Percentiles rank a stretch among this genome's conserved stretches.
phyloP scores from a whole-genome alignment of 2,888 invertebrate genomes.

The Drosophila monieri region DNA sequence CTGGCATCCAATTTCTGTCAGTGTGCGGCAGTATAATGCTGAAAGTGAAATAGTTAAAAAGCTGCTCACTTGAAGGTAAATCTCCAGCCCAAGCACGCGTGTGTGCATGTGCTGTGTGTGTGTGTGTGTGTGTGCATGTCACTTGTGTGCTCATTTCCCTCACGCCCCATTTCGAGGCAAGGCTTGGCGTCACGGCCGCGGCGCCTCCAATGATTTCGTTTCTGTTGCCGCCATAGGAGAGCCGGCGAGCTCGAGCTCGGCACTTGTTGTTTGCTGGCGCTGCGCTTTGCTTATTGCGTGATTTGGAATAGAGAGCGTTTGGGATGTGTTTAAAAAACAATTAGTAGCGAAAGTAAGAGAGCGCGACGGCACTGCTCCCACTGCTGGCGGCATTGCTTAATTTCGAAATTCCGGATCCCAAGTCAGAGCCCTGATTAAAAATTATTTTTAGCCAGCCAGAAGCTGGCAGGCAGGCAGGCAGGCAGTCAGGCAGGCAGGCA shows the following conservation, averaged over 20 bases:
- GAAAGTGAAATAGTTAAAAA: slow-evolving; percentile 74
- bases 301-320: slow-evolving; percentile 47
- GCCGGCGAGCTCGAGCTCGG: slow-evolving; percentile 10
- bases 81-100: slow-evolving; percentile 45
- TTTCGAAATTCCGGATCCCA: slow-evolving; percentile 27
- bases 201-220: slow-evolving; percentile 31
- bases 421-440: slow-evolving; percentile 7
- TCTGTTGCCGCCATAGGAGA: slow-evolving; percentile 6
- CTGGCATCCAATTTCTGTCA: neutral
- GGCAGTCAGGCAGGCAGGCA: neutral
- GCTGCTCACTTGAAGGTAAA: slow-evolving; percentile 78
- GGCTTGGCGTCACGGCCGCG: slow-evolving; percentile 3
- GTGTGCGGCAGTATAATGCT: slow-evolving; percentile 27
- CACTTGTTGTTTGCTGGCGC: slow-evolving; percentile 62
- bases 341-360: slow-evolving; percentile 54
- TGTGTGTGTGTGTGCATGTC: slow-evolving; percentile 34
- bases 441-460: slow-evolving; percentile 13
- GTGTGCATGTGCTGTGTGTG: slow-evolving; percentile 28
- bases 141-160: slow-evolving; percentile 41
- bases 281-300: slow-evolving; percentile 28
- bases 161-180: slow-evolving; percentile 41
- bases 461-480: too few species aligned
- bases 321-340: slow-evolving; percentile 76
- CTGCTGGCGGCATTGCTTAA: slow-evolving; percentile 19
- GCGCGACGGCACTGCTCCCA: slow-evolving; percentile 6